phyloP scores from a whole-genome alignment of 2,797 vertebrate species.

The Decapterus maruadsi region DNA sequence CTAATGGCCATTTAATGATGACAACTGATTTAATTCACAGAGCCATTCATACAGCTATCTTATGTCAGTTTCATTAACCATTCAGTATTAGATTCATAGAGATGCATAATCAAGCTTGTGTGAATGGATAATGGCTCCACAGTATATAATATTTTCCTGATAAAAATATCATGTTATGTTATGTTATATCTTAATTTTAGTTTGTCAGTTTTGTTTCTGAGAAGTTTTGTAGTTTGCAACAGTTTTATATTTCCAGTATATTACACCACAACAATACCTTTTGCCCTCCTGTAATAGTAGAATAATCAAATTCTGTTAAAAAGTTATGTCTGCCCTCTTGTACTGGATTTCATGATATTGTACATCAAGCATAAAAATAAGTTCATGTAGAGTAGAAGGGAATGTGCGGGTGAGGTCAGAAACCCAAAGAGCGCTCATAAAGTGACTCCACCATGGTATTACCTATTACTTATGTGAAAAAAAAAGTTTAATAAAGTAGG shows the following conservation, averaged over 20 bases:
- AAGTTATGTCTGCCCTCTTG: not conserved
- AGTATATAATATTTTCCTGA: not conserved
- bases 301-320: not conserved
- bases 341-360: not conserved
- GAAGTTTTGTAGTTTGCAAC: not conserved
- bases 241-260: not conserved
- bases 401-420: too few species aligned
- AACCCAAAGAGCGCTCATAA: too few species aligned
- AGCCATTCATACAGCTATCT: conserved; percentile 24
- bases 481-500: too few species aligned
- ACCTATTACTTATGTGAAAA: too few species aligned
- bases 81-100: not conserved
- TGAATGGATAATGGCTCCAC: not conserved
- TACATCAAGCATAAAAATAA: too few species aligned
- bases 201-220: not conserved
- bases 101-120: not conserved
- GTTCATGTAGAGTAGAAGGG: too few species aligned
- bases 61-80: conserved; percentile 22
- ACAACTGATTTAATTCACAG: conserved; percentile 48
- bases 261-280: not conserved
- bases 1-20: conserved; percentile 30
- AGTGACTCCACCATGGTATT: too few species aligned
- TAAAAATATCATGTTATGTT: not conserved
- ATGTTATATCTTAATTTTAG: not conserved
- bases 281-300: not conserved